Evolutionary conservation across 2,888 invertebrate genomes (phyloP), one percentile per base, ranked within the genome.

Genomic region (Calliscelio sp.): DNA sequence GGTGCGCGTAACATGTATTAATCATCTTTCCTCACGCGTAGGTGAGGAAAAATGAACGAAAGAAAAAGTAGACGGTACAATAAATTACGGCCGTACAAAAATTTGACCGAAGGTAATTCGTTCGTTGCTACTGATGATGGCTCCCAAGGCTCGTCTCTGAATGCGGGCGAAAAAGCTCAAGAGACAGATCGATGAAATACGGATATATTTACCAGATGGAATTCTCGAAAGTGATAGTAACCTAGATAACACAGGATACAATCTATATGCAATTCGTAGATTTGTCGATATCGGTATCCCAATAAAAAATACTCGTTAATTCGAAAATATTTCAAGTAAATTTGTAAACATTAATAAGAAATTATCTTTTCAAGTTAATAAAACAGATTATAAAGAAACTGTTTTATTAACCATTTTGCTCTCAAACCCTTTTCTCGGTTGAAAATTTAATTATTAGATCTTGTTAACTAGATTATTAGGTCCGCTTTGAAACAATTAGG

Each of bases 111-210:
- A 65, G 46, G 65, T 65, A 65, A 46, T 65, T 65, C 46, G 46
- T 65, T 46, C 38, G 46, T 28, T 28, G 28, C 20, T 25, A 22
- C 61, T 44, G 61, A 61, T 65, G 46, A 65, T 11, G 46, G 11
- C 46, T 49, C 25, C 18, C 10, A 11, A 46, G 61, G 4, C 35
- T 41, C 14, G 25, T 24, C 41, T 24, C 41, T 28, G 20, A 18
- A 25, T 46, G 46, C 46, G 28, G 44, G 28, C 25, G n/a, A n/a
- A n/a, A 46, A 65, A 46, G 28, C 46, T 46, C 65, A 46, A 46
- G 18, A 65, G 46, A 7, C 65, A 65, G 46, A 65, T 65, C 65
- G 65, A 65, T 65, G 65, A 65, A 65, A 44, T 46, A 65, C 65
- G 65, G 65, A 65, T 65, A 65, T 65, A 65, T 65, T 65, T 65